Evolutionary conservation across 2,888 invertebrate species (phyloP).

Genomic region (Apamea epomidion): DNA sequence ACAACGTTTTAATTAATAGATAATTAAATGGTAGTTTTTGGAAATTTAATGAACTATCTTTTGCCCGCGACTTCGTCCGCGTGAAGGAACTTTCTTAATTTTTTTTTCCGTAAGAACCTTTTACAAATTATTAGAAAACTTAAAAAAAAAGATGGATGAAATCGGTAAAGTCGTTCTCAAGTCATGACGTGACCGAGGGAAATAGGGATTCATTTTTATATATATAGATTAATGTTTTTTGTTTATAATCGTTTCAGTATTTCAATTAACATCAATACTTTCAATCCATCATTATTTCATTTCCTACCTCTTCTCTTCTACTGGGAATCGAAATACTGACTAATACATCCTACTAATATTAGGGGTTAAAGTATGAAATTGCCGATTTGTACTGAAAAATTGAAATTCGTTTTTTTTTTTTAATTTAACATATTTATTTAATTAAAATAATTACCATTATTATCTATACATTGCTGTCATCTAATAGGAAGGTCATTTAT

Average conservation of each 20-base stretch:
- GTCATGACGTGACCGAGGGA: no score
- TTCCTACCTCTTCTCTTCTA: neutral
- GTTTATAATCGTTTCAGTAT: neutral
- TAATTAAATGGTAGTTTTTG: neutral
- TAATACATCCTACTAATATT: no score
- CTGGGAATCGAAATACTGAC: neutral
- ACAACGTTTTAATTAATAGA: neutral
- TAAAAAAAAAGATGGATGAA: no score
- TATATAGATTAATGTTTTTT: neutral
- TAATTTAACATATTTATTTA: no score
- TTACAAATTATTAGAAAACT: fast-evolving
- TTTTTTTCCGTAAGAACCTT: fast-evolving
- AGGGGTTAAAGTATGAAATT: fast-evolving
- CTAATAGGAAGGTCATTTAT: no score
- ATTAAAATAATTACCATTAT: no score
- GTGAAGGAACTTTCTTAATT: no score
- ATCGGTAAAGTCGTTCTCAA: no score
- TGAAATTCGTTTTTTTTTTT: no score
- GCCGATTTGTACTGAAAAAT: no score
- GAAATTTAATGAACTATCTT: neutral
- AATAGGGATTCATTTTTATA: no score
- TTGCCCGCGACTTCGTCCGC: fast-evolving
- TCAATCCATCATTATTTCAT: neutral
- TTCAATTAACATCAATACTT: neutral
- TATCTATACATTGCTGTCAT: no score